Evolutionary conservation across 2,888 invertebrate species (phyloP).

Genomic region (Scaptomyza tumidula): DNA sequence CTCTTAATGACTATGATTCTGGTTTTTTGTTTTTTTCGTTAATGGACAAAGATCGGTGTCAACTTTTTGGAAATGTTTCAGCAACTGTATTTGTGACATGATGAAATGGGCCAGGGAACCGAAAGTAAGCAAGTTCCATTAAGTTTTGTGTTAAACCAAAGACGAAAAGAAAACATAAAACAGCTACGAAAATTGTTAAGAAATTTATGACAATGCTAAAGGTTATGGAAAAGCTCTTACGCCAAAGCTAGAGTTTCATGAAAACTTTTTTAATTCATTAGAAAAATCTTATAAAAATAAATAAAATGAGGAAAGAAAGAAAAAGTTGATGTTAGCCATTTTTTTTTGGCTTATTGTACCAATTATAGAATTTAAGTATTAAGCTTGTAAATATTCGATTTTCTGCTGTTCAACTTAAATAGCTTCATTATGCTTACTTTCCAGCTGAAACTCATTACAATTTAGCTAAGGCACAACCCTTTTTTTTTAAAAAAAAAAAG

Average conservation of each 20-base stretch:
- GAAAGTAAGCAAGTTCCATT: conserved; percentile 21
- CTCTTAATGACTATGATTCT: conserved; percentile 70
- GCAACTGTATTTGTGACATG: conserved; percentile 45
- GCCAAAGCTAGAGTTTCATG: not conserved
- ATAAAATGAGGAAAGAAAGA: too few relatives aligned
- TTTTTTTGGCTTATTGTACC: too few relatives aligned
- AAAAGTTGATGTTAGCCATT: too few relatives aligned
- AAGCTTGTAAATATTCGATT: too few relatives aligned
- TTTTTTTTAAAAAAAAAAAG: conserved; percentile 4
- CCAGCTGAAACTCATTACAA: not conserved
- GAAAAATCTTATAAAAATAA: too few relatives aligned
- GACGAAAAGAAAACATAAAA: not conserved
- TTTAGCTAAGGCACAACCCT: conserved; percentile 11
- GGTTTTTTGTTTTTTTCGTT: conserved; percentile 37
- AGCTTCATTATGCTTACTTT: not conserved
- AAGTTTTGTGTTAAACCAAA: conserved; percentile 7
- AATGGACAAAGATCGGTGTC: conserved; percentile 53
- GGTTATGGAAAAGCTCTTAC: not conserved
- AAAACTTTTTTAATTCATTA: too few relatives aligned
- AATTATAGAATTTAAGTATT: too few relatives aligned
- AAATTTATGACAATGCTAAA: conserved; percentile 4
- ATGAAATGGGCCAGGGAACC: conserved; percentile 44
- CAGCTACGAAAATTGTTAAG: conserved; percentile 10
- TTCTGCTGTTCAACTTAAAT: not conserved
- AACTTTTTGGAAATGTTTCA: conserved; percentile 39